Evolutionary conservation across 2,797 vertebrate genomes (phyloP).

Genomic region (Bovichtus diacanthus): DNA sequence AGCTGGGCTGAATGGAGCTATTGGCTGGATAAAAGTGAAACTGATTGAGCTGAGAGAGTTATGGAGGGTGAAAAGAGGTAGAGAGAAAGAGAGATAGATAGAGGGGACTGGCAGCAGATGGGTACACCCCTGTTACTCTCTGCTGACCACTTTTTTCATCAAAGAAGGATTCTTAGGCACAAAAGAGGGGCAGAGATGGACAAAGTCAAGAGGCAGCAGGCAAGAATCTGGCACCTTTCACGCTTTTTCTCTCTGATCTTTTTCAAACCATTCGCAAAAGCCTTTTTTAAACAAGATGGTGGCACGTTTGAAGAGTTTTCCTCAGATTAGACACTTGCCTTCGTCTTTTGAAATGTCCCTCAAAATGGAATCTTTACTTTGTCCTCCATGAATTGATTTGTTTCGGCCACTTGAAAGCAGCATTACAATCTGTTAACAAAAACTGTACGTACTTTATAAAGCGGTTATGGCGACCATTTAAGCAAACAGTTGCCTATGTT

Average conservation of each 20-base stretch:
- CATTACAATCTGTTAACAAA: neutral
- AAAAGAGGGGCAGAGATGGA: constrained; percentile 36
- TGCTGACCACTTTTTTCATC: constrained; percentile 61
- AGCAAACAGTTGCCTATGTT: neutral
- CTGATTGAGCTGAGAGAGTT: constrained; percentile 71
- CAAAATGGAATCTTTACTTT: neutral
- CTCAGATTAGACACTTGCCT: neutral
- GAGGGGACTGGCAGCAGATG: constrained; percentile 64
- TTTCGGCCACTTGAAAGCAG: neutral
- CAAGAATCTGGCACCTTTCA: neutral
- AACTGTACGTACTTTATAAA: too few relatives aligned
- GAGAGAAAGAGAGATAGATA: constrained; percentile 47
- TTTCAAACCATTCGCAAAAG: neutral
- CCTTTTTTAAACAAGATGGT: neutral
- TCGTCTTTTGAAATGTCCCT: neutral
- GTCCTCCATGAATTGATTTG: neutral
- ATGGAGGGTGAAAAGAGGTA: constrained; percentile 53
- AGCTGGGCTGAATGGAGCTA: constrained; percentile 66
- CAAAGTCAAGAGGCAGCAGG: constrained; percentile 33
- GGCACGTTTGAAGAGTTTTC: constrained; percentile 1
- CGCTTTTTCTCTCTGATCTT: constrained; percentile 1
- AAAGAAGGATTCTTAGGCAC: constrained; percentile 40
- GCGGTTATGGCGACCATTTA: neutral
- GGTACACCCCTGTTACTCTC: constrained; percentile 61
- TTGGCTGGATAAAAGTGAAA: constrained; percentile 69